Evolutionary conservation across 2,888 invertebrate species (phyloP).

Genomic region (Microdon myrmicae): DNA sequence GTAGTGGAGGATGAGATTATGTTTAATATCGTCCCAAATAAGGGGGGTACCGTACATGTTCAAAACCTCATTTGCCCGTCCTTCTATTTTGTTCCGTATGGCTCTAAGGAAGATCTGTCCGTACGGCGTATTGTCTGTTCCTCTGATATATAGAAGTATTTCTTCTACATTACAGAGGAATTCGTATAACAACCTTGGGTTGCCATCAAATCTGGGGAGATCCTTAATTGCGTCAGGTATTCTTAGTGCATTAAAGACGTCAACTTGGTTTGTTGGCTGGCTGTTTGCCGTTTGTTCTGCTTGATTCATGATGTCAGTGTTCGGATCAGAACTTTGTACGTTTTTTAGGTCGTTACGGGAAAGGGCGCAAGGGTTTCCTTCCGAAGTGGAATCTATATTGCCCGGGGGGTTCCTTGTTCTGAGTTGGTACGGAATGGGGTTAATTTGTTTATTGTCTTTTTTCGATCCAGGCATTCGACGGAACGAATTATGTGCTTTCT

Average conservation of each 20-base stretch:
- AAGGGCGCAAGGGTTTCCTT: no score
- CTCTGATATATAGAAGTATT: slow-evolving; percentile 19
- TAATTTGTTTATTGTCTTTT: no score
- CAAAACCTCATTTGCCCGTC: slow-evolving; percentile 42
- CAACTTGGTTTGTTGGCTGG: no score
- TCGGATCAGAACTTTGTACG: no score
- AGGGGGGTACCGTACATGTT: slow-evolving; percentile 45
- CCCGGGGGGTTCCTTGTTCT: no score
- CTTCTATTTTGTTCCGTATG: slow-evolving; percentile 45
- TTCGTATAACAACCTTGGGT: slow-evolving; percentile 25
- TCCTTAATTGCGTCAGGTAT: slow-evolving; percentile 52
- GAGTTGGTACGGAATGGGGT: no score
- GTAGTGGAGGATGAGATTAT: slow-evolving; percentile 39
- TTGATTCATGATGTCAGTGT: no score
- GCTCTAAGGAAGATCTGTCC: slow-evolving; percentile 29
- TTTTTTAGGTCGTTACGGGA: no score
- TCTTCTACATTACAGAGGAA: slow-evolving; percentile 42
- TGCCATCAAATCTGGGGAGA: slow-evolving; percentile 33
- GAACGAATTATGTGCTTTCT: no score
- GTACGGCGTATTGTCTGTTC: slow-evolving; percentile 25
- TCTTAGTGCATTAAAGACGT: slow-evolving; percentile 28
- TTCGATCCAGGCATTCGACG: no score
- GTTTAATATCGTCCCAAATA: slow-evolving; percentile 36
- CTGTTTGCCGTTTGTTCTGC: no score
- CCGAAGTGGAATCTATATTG: no score